These are phyloP conservation scores for Barnardius zonarius DNA, from an alignment of 2,113 vertebrate species.

Conservation along the genomic window DNA sequence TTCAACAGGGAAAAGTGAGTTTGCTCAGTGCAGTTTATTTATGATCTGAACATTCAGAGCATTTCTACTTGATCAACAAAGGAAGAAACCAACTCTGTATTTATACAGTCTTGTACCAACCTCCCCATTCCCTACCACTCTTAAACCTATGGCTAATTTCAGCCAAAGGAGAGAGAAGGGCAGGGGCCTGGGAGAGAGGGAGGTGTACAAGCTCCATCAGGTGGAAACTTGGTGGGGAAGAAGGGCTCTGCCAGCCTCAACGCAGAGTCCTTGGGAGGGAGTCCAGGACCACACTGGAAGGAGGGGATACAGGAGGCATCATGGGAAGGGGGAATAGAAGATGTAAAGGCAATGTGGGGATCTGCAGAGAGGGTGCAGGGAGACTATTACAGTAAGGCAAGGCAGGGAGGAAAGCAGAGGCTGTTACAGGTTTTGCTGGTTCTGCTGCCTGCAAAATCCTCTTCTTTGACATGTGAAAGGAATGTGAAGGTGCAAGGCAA, in stretches of 20 bases:
- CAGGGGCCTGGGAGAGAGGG: not conserved
- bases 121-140: not conserved
- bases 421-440: not conserved
- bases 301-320: not conserved
- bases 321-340: not conserved
- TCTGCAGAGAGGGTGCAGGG: not conserved
- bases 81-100: not conserved
- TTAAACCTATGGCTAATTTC: not conserved
- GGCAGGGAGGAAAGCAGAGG: not conserved
- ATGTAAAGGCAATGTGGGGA: not conserved
- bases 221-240: rapidly evolving
- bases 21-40: not conserved
- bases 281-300: not conserved
- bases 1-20: not conserved
- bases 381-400: not conserved
- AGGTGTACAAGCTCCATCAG: not conserved
- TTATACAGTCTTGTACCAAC: not conserved
- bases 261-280: not conserved
- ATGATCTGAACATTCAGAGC: not conserved
- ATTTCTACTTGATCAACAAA: not conserved
- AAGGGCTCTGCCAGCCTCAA: not conserved
- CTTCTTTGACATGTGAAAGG: not conserved
- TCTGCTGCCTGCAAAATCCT: not conserved
- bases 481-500: not conserved
- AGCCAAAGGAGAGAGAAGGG: not conserved